Conservation (phyloP, 2,113 vertebrate species). For the Melanerpes formicivorus region DNA sequence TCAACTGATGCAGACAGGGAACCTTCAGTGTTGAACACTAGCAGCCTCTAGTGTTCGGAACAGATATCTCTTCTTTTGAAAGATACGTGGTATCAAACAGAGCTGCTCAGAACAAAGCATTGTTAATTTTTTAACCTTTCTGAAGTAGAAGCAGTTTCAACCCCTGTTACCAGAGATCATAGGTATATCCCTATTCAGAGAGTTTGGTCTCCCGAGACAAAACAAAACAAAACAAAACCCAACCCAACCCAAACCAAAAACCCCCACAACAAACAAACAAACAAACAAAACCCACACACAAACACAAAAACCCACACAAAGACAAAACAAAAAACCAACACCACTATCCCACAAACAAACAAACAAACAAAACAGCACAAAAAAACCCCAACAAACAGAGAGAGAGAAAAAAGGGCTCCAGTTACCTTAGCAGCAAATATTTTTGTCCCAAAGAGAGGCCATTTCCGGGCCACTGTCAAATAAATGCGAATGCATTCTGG, state of each 20-base stretch:
- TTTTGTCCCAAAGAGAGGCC: constrained; percentile 89
- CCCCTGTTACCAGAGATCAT: background rate
- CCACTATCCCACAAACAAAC: too few species aligned
- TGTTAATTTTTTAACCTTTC: background rate
- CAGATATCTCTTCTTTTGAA: background rate
- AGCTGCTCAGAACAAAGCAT: background rate
- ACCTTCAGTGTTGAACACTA: background rate
- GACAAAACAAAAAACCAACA: too few species aligned
- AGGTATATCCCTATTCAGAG: background rate
- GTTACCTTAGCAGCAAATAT: constrained; percentile 87
- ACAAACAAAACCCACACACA: too few species aligned
- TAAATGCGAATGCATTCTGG: constrained; percentile 88
- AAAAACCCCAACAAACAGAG: too few species aligned
- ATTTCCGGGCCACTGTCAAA: constrained; percentile 87
- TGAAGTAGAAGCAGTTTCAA: background rate
- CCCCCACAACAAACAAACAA: too few species aligned
- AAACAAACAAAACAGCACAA: too few species aligned
- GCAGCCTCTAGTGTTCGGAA: constrained; percentile 33
- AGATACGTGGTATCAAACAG: background rate
- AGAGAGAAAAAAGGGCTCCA: background rate
- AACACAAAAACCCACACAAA: too few species aligned
- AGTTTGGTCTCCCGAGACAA: background rate
- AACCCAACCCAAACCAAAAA: too few species aligned
- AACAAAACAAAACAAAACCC: too few species aligned
- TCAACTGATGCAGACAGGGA: background rate